phyloP scores from a whole-genome alignment of 37 sponge, comb jelly and placozoan species.

The Ephydatia muelleri region DNA sequence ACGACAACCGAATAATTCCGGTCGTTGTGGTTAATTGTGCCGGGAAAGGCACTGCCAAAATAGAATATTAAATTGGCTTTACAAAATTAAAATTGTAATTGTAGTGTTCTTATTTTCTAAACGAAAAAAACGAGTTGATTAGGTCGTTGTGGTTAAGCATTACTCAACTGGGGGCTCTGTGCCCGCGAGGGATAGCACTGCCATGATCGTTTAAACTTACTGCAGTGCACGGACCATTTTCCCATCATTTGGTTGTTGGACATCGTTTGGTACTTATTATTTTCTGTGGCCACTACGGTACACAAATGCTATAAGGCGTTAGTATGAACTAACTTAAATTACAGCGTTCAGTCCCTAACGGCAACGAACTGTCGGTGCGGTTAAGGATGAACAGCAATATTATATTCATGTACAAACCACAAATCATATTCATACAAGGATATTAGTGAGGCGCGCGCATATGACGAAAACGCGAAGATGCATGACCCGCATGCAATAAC shows the following conservation, averaged over 20 bases:
- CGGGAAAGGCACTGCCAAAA: constrained; percentile 1
- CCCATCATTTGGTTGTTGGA: background rate
- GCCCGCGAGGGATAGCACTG: background rate
- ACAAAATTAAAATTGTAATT: background rate
- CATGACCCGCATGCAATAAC: no score
- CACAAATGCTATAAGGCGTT: constrained; percentile 1
- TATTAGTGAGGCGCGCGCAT: constrained; percentile 1
- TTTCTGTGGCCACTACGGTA: background rate
- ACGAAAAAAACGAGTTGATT: background rate
- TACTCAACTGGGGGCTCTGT: constrained; percentile 1
- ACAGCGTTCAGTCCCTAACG: constrained; percentile 1
- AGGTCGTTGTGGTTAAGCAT: background rate
- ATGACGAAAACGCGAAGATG: background rate
- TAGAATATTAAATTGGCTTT: background rate
- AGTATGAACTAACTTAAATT: background rate
- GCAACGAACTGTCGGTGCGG: background rate
- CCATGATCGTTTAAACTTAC: background rate
- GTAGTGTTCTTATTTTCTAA: constrained; percentile 1
- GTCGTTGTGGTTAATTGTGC: background rate
- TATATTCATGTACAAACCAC: background rate
- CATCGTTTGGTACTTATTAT: background rate
- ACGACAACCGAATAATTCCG: background rate
- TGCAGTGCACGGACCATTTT: constrained; percentile 1
- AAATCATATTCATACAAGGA: background rate
- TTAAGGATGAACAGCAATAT: background rate